Conservation (phyloP, 2,888 invertebrate species). For the Leistus spinibarbis region DNA sequence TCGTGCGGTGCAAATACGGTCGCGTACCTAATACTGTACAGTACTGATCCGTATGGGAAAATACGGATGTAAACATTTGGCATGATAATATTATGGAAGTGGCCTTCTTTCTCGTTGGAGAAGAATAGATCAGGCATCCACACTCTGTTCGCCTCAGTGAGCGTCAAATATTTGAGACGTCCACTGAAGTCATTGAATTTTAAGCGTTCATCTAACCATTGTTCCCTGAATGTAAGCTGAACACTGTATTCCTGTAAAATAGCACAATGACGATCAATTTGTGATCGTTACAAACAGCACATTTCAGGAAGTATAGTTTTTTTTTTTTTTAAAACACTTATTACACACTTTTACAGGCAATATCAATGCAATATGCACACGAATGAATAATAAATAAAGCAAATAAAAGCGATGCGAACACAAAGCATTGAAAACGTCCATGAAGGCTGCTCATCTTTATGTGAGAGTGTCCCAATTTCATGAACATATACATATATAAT, state of each 20-base stretch:
- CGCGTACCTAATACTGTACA: constrained; percentile 88
- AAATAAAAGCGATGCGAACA: not conserved
- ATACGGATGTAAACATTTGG: constrained; percentile 97
- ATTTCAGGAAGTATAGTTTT: too few species aligned
- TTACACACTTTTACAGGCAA: not conserved
- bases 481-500: not conserved
- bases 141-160: constrained; percentile 92
- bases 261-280: constrained; percentile 33
- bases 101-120: constrained; percentile 97
- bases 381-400: not conserved
- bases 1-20: not conserved
- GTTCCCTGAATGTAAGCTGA: constrained; percentile 95
- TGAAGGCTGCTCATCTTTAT: not conserved
- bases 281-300: not conserved
- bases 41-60: constrained; percentile 91
- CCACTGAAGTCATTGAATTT: constrained; percentile 89
- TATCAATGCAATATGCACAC: not conserved
- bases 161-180: constrained; percentile 86
- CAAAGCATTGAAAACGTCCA: not conserved
- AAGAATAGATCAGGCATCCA: constrained; percentile 99
- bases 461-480: not conserved
- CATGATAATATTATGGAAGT: constrained; percentile 97
- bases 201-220: constrained; percentile 93
- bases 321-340: not conserved
- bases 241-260: constrained; percentile 92